A percentile compares a stretch with the other conserved stretches of the same genome.
These are phyloP conservation scores for Ochropleura leucogaster DNA, from an alignment of 2,888 invertebrate genomes.

Conservation along the genomic window DNA sequence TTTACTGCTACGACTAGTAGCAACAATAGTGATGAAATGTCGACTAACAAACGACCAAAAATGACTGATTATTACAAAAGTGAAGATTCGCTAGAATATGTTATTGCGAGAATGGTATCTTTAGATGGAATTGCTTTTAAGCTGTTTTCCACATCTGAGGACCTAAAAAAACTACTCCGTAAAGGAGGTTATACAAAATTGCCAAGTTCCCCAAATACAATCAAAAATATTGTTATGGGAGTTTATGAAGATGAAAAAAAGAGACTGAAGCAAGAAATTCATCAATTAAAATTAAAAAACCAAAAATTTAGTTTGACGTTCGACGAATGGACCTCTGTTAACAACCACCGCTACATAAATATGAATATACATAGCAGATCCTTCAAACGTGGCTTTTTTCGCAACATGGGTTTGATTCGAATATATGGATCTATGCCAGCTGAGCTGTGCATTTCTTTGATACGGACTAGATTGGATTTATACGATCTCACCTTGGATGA, in stretches of 20 bases:
- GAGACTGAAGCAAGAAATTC: neutral
- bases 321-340: too few species aligned
- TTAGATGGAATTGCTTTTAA: slow-evolving; percentile 18
- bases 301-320: slow-evolving; percentile 11
- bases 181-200: slow-evolving; percentile 13
- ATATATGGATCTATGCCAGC: too few species aligned
- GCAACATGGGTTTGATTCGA: too few species aligned
- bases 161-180: slow-evolving; percentile 5
- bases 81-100: slow-evolving; percentile 14
- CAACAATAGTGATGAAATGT: neutral
- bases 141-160: slow-evolving; percentile 11
- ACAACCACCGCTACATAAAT: too few species aligned
- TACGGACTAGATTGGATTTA: too few species aligned
- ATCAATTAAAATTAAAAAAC: slow-evolving; percentile 8
- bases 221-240: slow-evolving; percentile 8
- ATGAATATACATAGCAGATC: too few species aligned
- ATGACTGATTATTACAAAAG: slow-evolving; percentile 12
- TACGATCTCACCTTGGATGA: too few species aligned
- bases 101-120: slow-evolving; percentile 15
- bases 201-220: slow-evolving; percentile 8
- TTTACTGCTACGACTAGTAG: neutral
- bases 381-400: too few species aligned
- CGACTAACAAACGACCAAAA: slow-evolving; percentile 6
- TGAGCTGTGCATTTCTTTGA: too few species aligned
- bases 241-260: slow-evolving; percentile 15